phyloP scores from a whole-genome alignment of 92 coral and sea anemone species.

The Phenganax subtilis region DNA sequence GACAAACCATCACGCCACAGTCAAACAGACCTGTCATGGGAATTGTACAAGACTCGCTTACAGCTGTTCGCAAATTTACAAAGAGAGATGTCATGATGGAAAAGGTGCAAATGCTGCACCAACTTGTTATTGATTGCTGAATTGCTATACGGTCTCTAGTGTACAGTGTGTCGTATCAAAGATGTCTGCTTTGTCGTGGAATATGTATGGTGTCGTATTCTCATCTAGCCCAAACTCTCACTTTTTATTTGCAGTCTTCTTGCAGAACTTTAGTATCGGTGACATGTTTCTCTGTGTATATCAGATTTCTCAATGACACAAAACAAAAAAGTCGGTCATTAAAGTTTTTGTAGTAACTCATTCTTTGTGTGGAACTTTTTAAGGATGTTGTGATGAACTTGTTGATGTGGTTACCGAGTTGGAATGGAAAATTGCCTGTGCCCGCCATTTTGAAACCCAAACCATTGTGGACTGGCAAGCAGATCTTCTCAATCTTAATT shows the following conservation, averaged over 20 bases:
- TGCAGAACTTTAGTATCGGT: background rate
- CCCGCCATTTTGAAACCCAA: slow-evolving; percentile 96
- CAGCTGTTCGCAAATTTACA: slow-evolving; percentile 91
- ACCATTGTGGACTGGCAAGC: slow-evolving; percentile 99
- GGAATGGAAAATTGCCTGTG: slow-evolving; percentile 95
- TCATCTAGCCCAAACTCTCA: background rate
- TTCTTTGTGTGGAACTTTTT: background rate
- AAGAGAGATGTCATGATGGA: slow-evolving; percentile 94
- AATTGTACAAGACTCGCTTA: slow-evolving; percentile 94
- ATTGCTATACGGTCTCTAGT: background rate
- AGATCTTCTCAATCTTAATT: slow-evolving; percentile 85
- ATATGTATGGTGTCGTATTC: background rate
- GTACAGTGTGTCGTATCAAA: background rate
- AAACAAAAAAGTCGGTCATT: no score
- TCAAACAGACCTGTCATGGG: slow-evolving; percentile 99
- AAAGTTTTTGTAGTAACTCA: background rate
- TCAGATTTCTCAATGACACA: no score
- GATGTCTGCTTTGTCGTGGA: background rate
- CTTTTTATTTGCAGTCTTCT: background rate
- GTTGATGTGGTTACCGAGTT: slow-evolving; percentile 90
- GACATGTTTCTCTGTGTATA: background rate
- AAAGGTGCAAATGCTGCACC: slow-evolving; percentile 54
- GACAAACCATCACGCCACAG: slow-evolving; percentile 92
- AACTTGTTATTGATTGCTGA: background rate
- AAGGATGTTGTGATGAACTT: slow-evolving; percentile 93